Conservation (phyloP, 2,888 invertebrate species). For the Eupelmus urozonus region DNA sequence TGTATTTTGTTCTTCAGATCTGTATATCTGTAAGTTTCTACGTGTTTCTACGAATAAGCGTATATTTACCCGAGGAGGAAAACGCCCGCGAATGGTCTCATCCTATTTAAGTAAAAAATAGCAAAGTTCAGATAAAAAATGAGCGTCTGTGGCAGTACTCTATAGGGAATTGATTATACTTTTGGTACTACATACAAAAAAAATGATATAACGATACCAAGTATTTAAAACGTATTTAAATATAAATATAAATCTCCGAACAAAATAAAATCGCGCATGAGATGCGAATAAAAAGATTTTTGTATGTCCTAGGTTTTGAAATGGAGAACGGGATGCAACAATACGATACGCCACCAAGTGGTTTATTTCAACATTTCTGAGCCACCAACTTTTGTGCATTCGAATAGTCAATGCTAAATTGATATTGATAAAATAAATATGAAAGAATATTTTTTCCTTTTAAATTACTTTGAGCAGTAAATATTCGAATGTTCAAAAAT, state of each 20-base stretch:
- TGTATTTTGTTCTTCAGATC: neutral
- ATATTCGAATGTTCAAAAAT: conserved; percentile 28
- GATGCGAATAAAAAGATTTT: conserved; percentile 69
- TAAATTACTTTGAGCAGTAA: neutral
- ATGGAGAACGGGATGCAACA: conserved; percentile 29
- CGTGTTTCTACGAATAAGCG: conserved; percentile 47
- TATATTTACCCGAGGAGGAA: conserved; percentile 36
- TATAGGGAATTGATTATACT: conserved; percentile 62
- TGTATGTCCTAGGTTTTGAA: conserved; percentile 37
- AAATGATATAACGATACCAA: conserved; percentile 48
- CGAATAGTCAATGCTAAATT: conserved; percentile 6
- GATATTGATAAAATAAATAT: neutral
- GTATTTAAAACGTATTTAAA: conserved; percentile 44
- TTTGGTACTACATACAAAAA: conserved; percentile 54
- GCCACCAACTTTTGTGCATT: conserved; percentile 20
- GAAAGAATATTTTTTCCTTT: neutral
- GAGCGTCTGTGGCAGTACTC: conserved; percentile 66
- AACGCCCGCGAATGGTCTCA: conserved; percentile 50
- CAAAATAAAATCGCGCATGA: conserved; percentile 66
- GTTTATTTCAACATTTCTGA: conserved; percentile 58
- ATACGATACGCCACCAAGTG: conserved; percentile 67
- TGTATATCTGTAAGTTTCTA: conserved; percentile 41
- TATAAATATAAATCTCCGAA: conserved; percentile 40
- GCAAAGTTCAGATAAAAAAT: conserved; percentile 70
- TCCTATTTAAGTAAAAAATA: conserved; percentile 57